phyloP scores from a whole-genome alignment of 2,888 invertebrate genomes.

The Drosophila setosimentum region DNA sequence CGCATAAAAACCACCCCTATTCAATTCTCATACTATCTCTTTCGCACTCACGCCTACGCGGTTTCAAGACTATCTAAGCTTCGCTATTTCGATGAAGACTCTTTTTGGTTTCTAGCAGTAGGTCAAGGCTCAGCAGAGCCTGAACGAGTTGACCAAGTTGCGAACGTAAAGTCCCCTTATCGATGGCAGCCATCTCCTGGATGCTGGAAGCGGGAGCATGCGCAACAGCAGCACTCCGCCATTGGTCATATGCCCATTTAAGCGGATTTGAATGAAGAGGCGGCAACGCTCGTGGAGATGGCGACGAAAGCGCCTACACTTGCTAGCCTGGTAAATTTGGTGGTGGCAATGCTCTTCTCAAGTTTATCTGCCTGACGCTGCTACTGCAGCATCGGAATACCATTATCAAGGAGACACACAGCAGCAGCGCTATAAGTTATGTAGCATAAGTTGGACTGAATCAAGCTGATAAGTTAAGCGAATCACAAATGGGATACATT shows the following conservation, averaged over 20 bases:
- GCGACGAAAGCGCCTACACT: conserved; percentile 80
- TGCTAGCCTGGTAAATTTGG: conserved; percentile 91
- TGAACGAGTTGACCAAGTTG: conserved; percentile 20
- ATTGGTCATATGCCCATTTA: conserved; percentile 81
- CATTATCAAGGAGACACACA: conserved; percentile 82
- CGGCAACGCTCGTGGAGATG: conserved; percentile 71
- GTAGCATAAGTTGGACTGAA: conserved; percentile 18
- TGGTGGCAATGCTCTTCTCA: conserved; percentile 97
- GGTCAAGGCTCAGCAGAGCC: neutral
- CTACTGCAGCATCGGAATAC: conserved; percentile 92
- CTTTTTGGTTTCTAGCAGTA: neutral
- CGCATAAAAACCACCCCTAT: neutral
- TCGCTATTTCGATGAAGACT: neutral
- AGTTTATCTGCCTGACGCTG: conserved; percentile 97
- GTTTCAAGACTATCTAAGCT: neutral
- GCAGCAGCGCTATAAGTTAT: conserved; percentile 15
- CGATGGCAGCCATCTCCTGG: conserved; percentile 59
- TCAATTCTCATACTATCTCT: neutral
- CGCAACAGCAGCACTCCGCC: conserved; percentile 74
- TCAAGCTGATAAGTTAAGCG: neutral
- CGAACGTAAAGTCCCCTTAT: conserved; percentile 79
- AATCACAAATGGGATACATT: neutral
- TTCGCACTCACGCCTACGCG: neutral
- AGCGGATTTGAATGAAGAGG: conserved; percentile 62
- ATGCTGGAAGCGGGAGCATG: conserved; percentile 45